phyloP scores from a whole-genome alignment of 2,888 invertebrate species.

The Pheosia gnoma region DNA sequence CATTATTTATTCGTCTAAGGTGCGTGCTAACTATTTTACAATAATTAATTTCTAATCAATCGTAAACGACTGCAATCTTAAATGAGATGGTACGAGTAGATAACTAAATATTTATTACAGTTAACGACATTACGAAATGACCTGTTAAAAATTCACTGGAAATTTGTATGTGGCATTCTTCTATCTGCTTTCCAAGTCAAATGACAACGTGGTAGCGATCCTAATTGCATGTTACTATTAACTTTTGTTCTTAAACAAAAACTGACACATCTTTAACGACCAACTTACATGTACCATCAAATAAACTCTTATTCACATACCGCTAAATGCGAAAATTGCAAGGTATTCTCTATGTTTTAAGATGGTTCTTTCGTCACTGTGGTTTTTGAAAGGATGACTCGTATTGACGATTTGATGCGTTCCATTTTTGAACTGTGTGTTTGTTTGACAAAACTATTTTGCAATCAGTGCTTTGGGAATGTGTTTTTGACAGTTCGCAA shows the following conservation, averaged over 20 bases:
- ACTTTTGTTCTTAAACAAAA: constrained; percentile 45
- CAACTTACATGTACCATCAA: constrained; percentile 13
- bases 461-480: constrained; percentile 46
- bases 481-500: constrained; percentile 13
- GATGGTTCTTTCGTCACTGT: constrained; percentile 43
- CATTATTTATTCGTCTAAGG: too few relatives aligned
- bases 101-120: constrained; percentile 27
- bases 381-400: constrained; percentile 48
- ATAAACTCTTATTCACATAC: constrained; percentile 13
- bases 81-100: constrained; percentile 2
- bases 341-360: constrained; percentile 3
- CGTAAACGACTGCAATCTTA: not conserved
- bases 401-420: constrained; percentile 74
- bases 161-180: constrained; percentile 59
- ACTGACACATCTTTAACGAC: constrained; percentile 28
- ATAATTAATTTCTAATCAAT: not conserved
- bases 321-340: constrained; percentile 34
- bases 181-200: constrained; percentile 73
- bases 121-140: constrained; percentile 50
- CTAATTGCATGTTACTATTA: constrained; percentile 65
- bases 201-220: constrained; percentile 64
- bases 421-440: constrained; percentile 64
- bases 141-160: constrained; percentile 57
- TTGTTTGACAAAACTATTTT: constrained; percentile 58
- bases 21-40: not conserved